Base-by-base conservation (phyloP, 1,140 invertebrate genomes). In the Panulirus ornatus region DNA sequence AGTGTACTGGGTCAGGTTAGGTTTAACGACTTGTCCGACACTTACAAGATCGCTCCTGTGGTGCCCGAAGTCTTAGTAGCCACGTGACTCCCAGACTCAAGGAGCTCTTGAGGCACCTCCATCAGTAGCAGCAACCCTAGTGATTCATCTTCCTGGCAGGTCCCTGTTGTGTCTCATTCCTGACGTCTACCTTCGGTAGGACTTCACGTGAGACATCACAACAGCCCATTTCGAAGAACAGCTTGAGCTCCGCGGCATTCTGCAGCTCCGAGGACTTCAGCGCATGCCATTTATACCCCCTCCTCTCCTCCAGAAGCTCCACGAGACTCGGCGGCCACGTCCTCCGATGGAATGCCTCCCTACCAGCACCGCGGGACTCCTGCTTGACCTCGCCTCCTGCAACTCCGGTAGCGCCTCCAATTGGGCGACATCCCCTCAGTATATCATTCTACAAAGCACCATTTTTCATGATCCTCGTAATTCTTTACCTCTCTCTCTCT, bases 401-500 rank as follows among this genome's bases (percentile, higher is more conserved):
- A 22, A 27, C 63, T 70, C 63, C n/a, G n/a, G n/a, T n/a, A n/a
- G n/a, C 34, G 22, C 34, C 63, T 70, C 63, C 34, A 22, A 9
- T 30, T 8, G 11, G 11, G 11, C 11, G 51, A 27, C 63, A 9
- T n/a, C 34, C 63, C 34, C 63, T 70, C 5, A 27, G 3, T 70
- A 8, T 70, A 8, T 22, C 63, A 27, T 3, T 70, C 22, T 70
- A 22, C 5, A n/a, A 22, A 30, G 5, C 34, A 70, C n/a, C 11
- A 11, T 11, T 22, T 11, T 11, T 58, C 22, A 58, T 11, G 51
- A 11, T 58, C 51, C 22, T 22, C 22, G 11, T 58, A 11, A 11
- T 22, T 58, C 51, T 58, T 22, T 70, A 22, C 34, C 63, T 70
- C 63, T 70, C 63, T 70, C 63, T 70, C 63, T 70, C 63, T 9